Base-by-base conservation (phyloP, 2,113 vertebrate genomes). In the Blennius ocellaris region DNA sequence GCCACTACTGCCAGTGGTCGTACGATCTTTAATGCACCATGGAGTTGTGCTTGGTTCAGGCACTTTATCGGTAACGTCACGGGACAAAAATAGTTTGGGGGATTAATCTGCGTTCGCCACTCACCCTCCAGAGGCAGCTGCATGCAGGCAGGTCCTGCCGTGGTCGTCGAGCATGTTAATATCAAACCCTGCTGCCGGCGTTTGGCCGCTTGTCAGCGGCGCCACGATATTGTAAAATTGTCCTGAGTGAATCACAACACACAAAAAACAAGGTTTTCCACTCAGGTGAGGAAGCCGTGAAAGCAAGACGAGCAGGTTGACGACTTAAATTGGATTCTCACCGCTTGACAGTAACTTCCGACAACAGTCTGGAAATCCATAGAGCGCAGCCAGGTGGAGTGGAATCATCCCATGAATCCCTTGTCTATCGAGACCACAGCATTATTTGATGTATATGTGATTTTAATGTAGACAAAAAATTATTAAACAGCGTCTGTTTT, bases 361-460 rank as follows among this genome's bases (percentile, higher is more conserved):
- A 89, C 97, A 98, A 93, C 97, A 98, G 93, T 97, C 97, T 86
- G 97, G 96, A 91, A 97, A 98, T 80, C 97, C 95, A 11, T 96
- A 95, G 65, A 98, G 95, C 40, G 95, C 95, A 5, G 97, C 96
- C 89, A 99, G 92, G 93, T 98, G 96, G 83, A 98, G 91, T 6
- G 97, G 96, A 86, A 97, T 97, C 97, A 97, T 99, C 85, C 96
- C 95, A 47, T 97, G 93, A 91, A 96, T 95, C 58, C 96, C 96
- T 78, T 94, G 96, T 92, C 97, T 99, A 76, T 4, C 82, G 17
- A 88, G 3, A 73, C n/a, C 14, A 74, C 5, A 39, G 64, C 5
- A 74, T 56, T 0, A 0, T 11, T 67, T 15, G 54, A 5, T 8
- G 30, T 16, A 6, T 10, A 45, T 48, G 49, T 15, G 41, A 30